A percentile compares a stretch with the other conserved stretches of the same genome.
Conservation (phyloP, 2,797 vertebrate genomes). For the Anguilla pacifica region DNA sequence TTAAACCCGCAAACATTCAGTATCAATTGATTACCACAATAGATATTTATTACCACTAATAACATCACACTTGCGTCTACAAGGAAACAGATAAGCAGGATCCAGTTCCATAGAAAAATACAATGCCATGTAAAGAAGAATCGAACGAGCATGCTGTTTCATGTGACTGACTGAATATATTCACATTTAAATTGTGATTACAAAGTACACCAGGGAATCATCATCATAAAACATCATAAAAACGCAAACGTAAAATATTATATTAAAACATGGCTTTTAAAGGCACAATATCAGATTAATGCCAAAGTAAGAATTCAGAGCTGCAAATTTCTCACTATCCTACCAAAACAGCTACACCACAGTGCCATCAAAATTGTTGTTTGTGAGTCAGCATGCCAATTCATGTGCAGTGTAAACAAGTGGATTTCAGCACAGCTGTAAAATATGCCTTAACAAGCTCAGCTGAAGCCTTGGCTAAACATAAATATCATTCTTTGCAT, state of each 20-base stretch:
- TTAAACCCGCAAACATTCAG: neutral
- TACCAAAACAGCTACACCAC: neutral
- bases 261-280: neutral
- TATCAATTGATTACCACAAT: neutral
- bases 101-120: neutral
- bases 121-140: too few relatives aligned
- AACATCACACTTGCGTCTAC: neutral
- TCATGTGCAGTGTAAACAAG: neutral
- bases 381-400: neutral
- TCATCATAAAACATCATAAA: neutral
- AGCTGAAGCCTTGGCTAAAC: neutral
- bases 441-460: neutral
- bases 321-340: neutral
- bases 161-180: constrained; percentile 4
- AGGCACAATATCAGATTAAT: neutral
- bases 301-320: neutral
- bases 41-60: constrained; percentile 12
- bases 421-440: neutral
- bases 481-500: neutral
- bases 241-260: neutral
- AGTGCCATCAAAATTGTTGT: neutral
- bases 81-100: neutral
- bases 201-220: neutral
- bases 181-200: neutral
- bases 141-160: too few relatives aligned